Evolutionary conservation across 37 sponge, comb jelly and placozoan species (phyloP).

Genomic region (Axinella damicornis): DNA sequence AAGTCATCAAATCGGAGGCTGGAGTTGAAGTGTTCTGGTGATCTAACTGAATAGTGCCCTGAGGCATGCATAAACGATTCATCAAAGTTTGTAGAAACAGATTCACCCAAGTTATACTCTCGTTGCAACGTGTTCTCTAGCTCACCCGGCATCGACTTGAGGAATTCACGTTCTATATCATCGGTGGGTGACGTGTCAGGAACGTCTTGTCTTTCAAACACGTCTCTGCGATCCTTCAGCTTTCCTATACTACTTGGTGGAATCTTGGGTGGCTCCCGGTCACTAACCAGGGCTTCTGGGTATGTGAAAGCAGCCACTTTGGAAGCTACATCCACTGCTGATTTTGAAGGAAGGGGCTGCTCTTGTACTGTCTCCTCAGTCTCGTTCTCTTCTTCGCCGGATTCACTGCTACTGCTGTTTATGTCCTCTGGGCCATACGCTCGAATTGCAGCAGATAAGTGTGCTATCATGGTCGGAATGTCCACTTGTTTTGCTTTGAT

Average conservation of each 20-base stretch:
- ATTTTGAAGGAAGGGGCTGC: neutral
- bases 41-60: slow-evolving; percentile 13
- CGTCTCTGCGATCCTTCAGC: neutral
- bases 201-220: slow-evolving; percentile 17
- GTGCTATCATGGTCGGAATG: slow-evolving; percentile 62
- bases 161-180: no score
- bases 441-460: slow-evolving; percentile 28
- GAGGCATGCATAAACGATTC: slow-evolving; percentile 10
- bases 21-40: slow-evolving; percentile 2
- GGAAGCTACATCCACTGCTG: neutral
- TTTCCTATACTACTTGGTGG: neutral
- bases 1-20: neutral
- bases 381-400: slow-evolving; percentile 3
- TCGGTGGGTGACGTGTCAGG: neutral
- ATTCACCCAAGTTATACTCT: neutral
- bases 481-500: slow-evolving; percentile 47
- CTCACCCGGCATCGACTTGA: neutral
- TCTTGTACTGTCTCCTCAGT: neutral
- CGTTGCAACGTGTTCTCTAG: neutral
- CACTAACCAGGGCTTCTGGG: neutral
- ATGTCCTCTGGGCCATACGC: neutral
- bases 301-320: neutral
- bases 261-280: neutral
- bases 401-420: slow-evolving; percentile 35
- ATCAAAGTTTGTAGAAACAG: no score